A percentile compares a stretch with the other conserved stretches of the same genome.
Evolutionary conservation across 2,797 vertebrate species (phyloP).

Genomic region (Poecile montanus): DNA sequence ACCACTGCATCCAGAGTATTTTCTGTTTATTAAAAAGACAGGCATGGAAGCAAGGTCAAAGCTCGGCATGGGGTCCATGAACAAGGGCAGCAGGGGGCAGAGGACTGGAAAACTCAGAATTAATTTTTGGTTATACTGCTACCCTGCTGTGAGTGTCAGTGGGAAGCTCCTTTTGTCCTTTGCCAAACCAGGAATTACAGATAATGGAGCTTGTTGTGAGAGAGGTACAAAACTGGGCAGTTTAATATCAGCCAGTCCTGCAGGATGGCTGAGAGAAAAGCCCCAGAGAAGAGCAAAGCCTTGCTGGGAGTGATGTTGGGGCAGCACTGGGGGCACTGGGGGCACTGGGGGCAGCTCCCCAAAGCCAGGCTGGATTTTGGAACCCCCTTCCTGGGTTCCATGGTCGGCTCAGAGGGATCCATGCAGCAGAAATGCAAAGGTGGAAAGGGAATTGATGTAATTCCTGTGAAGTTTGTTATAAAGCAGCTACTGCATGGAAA

Average conservation of each 20-base stretch:
- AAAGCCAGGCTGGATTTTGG: neutral
- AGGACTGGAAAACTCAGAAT: neutral
- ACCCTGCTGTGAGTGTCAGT: neutral
- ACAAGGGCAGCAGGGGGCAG: neutral
- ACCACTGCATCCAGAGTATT: neutral
- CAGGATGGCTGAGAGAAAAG: neutral
- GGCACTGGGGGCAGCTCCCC: neutral
- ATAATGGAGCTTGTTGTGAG: neutral
- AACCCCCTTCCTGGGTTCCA: neutral
- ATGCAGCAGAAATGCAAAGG: neutral
- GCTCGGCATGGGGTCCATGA: neutral
- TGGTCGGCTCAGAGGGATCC: accelerated
- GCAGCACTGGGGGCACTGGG: neutral
- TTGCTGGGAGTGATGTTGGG: neutral
- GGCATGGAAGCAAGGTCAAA: neutral
- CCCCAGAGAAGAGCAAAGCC: neutral
- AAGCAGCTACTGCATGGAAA: neutral
- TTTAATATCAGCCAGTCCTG: neutral
- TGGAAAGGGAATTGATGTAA: neutral
- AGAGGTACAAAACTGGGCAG: neutral
- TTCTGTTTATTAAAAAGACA: neutral
- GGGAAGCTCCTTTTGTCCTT: neutral
- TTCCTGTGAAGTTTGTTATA: neutral
- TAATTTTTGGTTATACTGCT: neutral
- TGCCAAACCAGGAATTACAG: neutral